Conservation (phyloP, 2,797 vertebrate species). For the Myiotriccus ornatus region DNA sequence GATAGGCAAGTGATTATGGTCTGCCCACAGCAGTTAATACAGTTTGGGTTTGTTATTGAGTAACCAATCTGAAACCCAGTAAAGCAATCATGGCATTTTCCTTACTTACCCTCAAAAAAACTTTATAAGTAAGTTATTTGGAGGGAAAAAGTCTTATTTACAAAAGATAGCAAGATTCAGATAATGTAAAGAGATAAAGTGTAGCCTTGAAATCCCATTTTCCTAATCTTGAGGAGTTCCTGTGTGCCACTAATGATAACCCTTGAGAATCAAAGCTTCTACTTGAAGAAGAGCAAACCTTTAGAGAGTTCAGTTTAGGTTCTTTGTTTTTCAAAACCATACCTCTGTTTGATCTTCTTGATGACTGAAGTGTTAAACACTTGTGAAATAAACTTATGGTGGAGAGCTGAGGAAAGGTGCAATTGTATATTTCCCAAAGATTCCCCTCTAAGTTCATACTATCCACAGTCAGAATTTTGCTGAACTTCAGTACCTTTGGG, state of each 20-base stretch:
- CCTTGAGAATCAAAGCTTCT: slow-evolving; percentile 56
- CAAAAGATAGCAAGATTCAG: slow-evolving; percentile 34
- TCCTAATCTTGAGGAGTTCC: slow-evolving; percentile 45
- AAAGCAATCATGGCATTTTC: slow-evolving; percentile 19
- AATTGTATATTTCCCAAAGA: not conserved
- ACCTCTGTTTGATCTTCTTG: slow-evolving; percentile 29
- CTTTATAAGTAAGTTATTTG: slow-evolving; percentile 40
- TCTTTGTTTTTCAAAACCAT: slow-evolving; percentile 34
- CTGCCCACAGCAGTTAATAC: not conserved
- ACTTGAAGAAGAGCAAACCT: slow-evolving; percentile 29
- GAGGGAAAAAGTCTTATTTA: not conserved
- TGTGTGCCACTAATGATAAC: slow-evolving; percentile 43
- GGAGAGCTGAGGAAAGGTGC: not conserved
- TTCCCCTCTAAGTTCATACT: not conserved
- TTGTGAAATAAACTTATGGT: not conserved
- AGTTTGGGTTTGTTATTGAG: slow-evolving; percentile 1
- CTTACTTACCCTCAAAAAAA: not conserved
- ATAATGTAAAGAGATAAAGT: slow-evolving; percentile 34
- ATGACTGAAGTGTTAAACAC: slow-evolving; percentile 1
- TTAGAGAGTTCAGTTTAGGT: not conserved
- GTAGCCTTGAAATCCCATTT: slow-evolving; percentile 50
- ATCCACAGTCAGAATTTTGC: slow-evolving; percentile 5
- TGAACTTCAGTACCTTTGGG: slow-evolving; percentile 54
- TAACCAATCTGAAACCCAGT: not conserved
- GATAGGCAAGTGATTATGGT: not conserved